Evolutionary conservation across 2,797 vertebrate genomes (phyloP), one percentile per base, ranked within the genome.

Genomic region (Hippocampus kuda): DNA sequence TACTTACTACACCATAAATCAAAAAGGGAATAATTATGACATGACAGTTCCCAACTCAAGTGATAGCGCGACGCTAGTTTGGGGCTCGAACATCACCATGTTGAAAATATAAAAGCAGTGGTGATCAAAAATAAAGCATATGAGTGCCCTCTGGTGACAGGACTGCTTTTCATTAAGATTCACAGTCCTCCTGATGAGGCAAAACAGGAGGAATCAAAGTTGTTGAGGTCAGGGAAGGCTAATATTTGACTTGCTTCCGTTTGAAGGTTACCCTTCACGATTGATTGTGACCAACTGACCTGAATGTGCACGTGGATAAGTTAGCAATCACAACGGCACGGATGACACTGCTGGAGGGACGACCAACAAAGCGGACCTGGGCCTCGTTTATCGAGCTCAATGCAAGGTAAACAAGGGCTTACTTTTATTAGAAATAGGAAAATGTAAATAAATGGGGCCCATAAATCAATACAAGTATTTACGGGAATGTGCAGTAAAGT

Each of bases 141-240:
- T 85, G 81, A 83, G 88, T 88, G 88, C 90, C 90, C 88, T 87
- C 89, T 90, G 88, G 88, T 92, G 90, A 88, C 87, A 85, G 76
- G 76, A 87, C 72, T 84, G 78, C 75, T 82, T 75, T 79, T 79
- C 80, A 88, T 87, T 82, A 84, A 88, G 84, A 89, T 84, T 83
- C 86, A 82, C 67, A 57, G 69, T 72, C 68, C 75, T 75, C 68
- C 70, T 75, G 80, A 75, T 81, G 70, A 78, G 65, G 72, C 65
- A 70, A 76, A 80, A 72, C 60, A 74, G 42, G 65, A 78, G 80
- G 51, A 69, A 68, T 64, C 60, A 72, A 70, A 75, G 66, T 59
- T 24, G 57, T 18, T 10, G 56, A 56, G 48, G 30, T 54, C 49
- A 38, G 49, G 9, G 42, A 38, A 34, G 2, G 44, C 42, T 27